Percentiles rank a stretch among this genome's conserved stretches.
Evolutionary conservation across 2,888 invertebrate species (phyloP).

Genomic region (Trichopoda pennipes): DNA sequence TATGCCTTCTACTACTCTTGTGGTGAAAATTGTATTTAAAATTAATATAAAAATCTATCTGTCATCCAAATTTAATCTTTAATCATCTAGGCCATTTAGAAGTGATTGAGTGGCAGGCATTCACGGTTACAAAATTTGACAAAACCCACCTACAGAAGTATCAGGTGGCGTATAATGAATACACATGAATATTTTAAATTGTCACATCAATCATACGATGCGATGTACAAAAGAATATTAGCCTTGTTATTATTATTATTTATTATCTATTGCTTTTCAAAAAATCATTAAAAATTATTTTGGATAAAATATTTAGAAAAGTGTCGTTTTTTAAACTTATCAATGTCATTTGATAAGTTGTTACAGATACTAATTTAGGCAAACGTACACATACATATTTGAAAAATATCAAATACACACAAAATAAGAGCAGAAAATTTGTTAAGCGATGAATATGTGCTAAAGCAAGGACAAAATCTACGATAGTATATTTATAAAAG

Average conservation of each 20-base stretch:
- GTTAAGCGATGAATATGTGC: slow-evolving; percentile 37
- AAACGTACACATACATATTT: neutral
- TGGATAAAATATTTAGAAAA: slow-evolving; percentile 45
- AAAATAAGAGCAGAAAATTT: slow-evolving; percentile 16
- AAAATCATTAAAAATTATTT: slow-evolving; percentile 44
- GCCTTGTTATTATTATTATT: slow-evolving; percentile 39
- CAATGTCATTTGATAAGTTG: slow-evolving; percentile 51
- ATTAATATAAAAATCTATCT: no score
- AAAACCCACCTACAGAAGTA: no score
- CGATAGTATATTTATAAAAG: slow-evolving; percentile 36
- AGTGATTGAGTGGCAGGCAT: no score
- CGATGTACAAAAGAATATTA: neutral
- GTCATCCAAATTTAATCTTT: no score
- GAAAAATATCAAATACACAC: neutral
- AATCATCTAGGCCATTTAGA: no score
- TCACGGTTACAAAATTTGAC: no score
- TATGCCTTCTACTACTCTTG: no score
- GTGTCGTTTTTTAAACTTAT: slow-evolving; percentile 38
- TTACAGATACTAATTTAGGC: slow-evolving; percentile 1
- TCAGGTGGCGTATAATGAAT: neutral
- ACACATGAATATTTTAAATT: neutral
- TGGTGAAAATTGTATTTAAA: no score
- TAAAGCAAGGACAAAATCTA: slow-evolving; percentile 59
- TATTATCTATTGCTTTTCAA: slow-evolving; percentile 39
- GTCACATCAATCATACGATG: slow-evolving; percentile 40